Base-by-base conservation (phyloP, 2,888 invertebrate genomes). In the Cabera pusaria region DNA sequence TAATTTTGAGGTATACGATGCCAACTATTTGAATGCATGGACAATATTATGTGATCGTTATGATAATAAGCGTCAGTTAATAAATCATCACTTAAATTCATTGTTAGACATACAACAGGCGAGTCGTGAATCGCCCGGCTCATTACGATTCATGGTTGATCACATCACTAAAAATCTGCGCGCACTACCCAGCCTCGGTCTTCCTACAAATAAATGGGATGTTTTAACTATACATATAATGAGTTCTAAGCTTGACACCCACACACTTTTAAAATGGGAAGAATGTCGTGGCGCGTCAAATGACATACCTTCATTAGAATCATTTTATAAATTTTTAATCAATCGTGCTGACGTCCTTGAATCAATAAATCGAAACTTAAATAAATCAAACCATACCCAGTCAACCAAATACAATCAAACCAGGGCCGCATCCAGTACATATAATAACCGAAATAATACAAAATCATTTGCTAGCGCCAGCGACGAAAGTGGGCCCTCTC, bases 101-200 rank as follows among this genome's bases (percentile, higher is more conserved):
- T 28, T 57, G 8, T 47, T 54, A 16, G 40, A 34, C 10, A 27
- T 50, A 5, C 38, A 49, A 6, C n/a, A n/a, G n/a, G 16, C 29
- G n/a, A 6, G 21, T 0, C 28, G 44, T 2, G 50, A 47, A 10
- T 33, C 44, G 1, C 42, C 40, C 2, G 41, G 27, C 19, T 38
- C 40, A 5, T 19, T 50, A 2, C 6, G 45, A 0, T 51, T 31
- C 21, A 11, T 49, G 8, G 22, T 36, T 7, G 49, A 45, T 14
- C 39, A 43, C 17, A 22, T 50, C 3, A 33, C 42, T 1, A 58
- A 52, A 34, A 59, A 63, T 32, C 41, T 64, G 32, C 44, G 54
- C 43, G 60, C 64, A 52, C 26, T 56, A 1, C 9, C 7, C 6
- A 49, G 28, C 2, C 26, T 56, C 9, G 54, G 52, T 0, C 36